Evolutionary conservation across 2,797 vertebrate genomes (phyloP).

Genomic region (Acanthurus lineatus): DNA sequence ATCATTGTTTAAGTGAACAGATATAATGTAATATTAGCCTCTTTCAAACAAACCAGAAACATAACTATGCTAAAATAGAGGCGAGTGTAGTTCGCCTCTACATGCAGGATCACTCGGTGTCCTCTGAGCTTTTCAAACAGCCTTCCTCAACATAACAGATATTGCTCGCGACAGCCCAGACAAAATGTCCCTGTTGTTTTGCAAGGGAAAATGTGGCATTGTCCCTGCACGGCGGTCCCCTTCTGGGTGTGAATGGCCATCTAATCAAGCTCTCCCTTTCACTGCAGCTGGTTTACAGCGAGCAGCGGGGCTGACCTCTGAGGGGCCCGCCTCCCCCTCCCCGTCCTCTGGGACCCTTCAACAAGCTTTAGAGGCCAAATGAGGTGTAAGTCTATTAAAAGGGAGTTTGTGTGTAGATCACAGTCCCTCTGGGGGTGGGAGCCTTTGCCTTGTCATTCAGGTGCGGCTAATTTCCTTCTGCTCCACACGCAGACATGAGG

Average conservation of each 20-base stretch:
- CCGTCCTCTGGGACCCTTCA: constrained; percentile 89
- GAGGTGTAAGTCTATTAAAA: constrained; percentile 94
- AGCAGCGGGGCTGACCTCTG: constrained; percentile 80
- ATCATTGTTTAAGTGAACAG: background rate
- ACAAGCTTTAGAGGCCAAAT: constrained; percentile 92
- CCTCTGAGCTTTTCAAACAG: constrained; percentile 58
- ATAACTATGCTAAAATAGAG: constrained; percentile 26
- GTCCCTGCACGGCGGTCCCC: constrained; percentile 85
- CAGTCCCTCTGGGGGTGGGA: constrained; percentile 86
- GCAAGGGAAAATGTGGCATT: constrained; percentile 83
- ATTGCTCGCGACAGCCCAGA: constrained; percentile 83
- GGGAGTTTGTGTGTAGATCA: constrained; percentile 89
- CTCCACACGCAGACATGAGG: constrained; percentile 80
- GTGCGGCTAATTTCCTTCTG: constrained; percentile 87
- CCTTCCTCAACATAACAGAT: constrained; percentile 71
- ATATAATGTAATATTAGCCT: background rate
- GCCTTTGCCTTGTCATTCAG: constrained; percentile 88
- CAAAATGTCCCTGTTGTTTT: constrained; percentile 85
- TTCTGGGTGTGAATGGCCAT: constrained; percentile 88
- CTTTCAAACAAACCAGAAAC: constrained; percentile 5
- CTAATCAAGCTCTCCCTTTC: constrained; percentile 89
- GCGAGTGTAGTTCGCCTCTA: constrained; percentile 8
- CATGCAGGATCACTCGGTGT: constrained; percentile 23
- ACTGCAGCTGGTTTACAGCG: constrained; percentile 88
- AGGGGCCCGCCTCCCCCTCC: constrained; percentile 72